Evolutionary conservation across 2,888 invertebrate species (phyloP).

Genomic region (Capitulum mitella): DNA sequence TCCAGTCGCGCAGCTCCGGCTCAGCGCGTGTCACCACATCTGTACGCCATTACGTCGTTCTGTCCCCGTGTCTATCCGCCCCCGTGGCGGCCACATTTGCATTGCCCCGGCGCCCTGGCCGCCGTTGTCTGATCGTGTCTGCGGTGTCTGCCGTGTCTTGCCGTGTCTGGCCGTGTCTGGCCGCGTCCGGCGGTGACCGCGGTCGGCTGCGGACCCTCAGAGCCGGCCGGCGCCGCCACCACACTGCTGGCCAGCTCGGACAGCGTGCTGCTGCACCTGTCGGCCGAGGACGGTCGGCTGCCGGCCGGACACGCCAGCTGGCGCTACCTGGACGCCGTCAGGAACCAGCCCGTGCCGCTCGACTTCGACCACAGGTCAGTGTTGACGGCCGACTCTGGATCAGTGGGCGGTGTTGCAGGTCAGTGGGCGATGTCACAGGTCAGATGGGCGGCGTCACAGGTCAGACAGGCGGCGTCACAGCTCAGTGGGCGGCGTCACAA

Average conservation of each 20-base stretch:
- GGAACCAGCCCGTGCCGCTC: not conserved
- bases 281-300: not conserved
- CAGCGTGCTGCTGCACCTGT: not conserved
- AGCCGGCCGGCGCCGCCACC: not conserved
- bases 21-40: no score
- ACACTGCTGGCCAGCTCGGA: not conserved
- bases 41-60: no score
- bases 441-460: not conserved
- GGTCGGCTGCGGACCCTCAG: not conserved
- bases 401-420: not conserved
- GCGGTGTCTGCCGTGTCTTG: no score
- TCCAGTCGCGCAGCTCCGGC: no score
- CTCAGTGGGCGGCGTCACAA: no score
- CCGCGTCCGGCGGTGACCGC: no score
- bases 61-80: no score
- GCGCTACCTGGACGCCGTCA: not conserved
- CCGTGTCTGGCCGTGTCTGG: no score
- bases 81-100: no score
- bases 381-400: not conserved
- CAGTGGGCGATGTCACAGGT: not conserved
- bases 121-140: no score
- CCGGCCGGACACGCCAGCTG: not conserved
- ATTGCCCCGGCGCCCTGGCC: no score
- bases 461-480: no score
- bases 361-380: slow-evolving; percentile 2